Base-by-base conservation (phyloP, 2,113 vertebrate genomes). In the Tetrax tetrax region DNA sequence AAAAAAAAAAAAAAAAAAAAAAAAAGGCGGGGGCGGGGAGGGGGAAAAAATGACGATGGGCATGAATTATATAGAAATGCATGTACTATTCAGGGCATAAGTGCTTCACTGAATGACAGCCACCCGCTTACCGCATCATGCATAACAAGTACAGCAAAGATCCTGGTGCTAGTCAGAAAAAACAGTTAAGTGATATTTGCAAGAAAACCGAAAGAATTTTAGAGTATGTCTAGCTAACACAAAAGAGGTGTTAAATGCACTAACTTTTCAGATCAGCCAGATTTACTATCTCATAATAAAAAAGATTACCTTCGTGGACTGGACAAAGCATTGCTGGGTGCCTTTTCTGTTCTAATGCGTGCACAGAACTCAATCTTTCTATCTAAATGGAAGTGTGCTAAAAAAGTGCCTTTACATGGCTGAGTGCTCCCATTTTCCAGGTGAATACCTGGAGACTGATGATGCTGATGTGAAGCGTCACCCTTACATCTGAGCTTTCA, bases 211-310 rank as follows among this genome's bases (percentile, higher is more conserved):
- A 24, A 61, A 74, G 18, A 69, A 35, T 90, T 83, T 80, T 25
- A 41, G 18, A 77, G 27, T n/a, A 35, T 56, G 68, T 66, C 72
- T 71, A 54, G 51, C 29, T 61, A 83, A 47, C 66, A 72, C 27
- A 79, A 68, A 75, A 80, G n/a, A 63, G 27, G 10, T 76, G 53
- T 57, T 84, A 83, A 93, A 96, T 89, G 29, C 48, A 31, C 11
- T 57, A 29, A 5, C 45, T 86, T 54, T 79, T 83, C 50, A 47
- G 33, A 28, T 63, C 53, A 89, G 37, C 20, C 33, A 87, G 59
- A 41, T 45, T 54, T 47, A 28, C 22, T 31, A 24, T 53, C 27
- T 69, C 60, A 14, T 12, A 41, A 12, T 50, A 51, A 56, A 38
- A 54, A 43, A 56, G 7, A 31, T 25, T 29, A 70, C 27, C 22